A percentile compares a stretch with the other conserved stretches of the same genome.
Evolutionary conservation across 2,113 vertebrate genomes (phyloP).

Genomic region (Mohoua ochrocephala): DNA sequence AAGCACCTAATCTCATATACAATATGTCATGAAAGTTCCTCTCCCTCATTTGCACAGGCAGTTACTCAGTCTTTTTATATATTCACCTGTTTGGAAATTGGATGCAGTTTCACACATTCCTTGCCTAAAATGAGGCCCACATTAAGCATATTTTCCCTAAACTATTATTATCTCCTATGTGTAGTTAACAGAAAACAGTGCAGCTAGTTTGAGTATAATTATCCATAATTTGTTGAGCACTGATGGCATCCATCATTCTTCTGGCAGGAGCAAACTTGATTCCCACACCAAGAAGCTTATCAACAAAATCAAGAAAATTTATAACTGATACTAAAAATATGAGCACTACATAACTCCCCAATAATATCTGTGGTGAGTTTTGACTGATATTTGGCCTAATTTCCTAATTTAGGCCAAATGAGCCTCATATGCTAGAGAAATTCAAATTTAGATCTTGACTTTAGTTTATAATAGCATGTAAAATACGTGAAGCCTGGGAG

Average conservation of each 20-base stretch:
- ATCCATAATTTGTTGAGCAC: neutral
- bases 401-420: neutral
- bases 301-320: neutral
- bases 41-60: neutral
- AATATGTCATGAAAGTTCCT: neutral
- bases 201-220: neutral
- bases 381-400: neutral
- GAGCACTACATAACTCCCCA: neutral
- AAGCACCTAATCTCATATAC: neutral
- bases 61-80: neutral
- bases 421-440: neutral
- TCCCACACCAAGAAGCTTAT: neutral
- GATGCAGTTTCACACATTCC: neutral
- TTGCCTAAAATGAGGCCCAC: neutral
- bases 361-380: neutral
- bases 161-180: neutral
- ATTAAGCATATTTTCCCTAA: neutral
- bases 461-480: neutral
- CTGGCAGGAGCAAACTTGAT: neutral
- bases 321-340: neutral
- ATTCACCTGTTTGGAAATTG: neutral
- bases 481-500: neutral
- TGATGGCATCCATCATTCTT: slow-evolving; percentile 12
- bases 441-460: neutral
- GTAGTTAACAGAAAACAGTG: neutral